These are phyloP conservation scores for Cryptotis parvus DNA, from an alignment of 2,113 vertebrate species.

Conservation along the genomic window DNA sequence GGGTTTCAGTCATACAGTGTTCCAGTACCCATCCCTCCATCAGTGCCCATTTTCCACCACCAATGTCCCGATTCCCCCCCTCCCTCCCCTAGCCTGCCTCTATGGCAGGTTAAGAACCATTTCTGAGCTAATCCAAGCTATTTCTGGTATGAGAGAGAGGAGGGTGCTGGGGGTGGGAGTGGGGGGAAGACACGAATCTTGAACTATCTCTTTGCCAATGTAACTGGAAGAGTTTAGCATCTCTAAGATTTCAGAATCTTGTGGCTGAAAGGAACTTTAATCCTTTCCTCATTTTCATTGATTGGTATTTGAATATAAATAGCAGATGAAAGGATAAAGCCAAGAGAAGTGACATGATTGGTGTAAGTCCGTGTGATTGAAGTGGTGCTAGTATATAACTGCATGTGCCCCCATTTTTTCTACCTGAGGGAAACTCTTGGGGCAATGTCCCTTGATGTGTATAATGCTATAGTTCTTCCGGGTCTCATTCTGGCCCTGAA, in stretches of 20 bases:
- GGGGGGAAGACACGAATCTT: background rate
- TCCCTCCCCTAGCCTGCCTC: too few relatives aligned
- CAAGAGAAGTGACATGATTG: background rate
- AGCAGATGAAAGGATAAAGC: background rate
- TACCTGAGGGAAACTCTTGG: conserved; percentile 33
- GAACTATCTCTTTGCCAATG: background rate
- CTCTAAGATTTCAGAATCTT: background rate
- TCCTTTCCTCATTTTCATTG: too few relatives aligned
- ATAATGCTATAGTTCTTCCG: background rate
- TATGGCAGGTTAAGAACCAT: too few relatives aligned
- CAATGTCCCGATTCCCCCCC: too few relatives aligned
- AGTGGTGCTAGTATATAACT: background rate
- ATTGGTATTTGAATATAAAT: background rate
- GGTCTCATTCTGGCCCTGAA: background rate
- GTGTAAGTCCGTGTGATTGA: background rate
- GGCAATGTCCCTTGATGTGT: conserved; percentile 16
- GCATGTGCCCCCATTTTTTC: background rate
- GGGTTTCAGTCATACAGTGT: too few relatives aligned
- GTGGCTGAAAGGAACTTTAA: background rate
- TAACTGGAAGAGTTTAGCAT: background rate
- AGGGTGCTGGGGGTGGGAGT: too few relatives aligned
- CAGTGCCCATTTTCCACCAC: too few relatives aligned
- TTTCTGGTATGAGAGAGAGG: background rate
- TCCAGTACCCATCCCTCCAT: too few relatives aligned
- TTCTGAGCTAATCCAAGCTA: background rate